Percentiles rank a stretch among this genome's conserved stretches.
These are phyloP conservation scores for Heliconius hortense DNA, from an alignment of 2,888 invertebrate genomes.

Conservation along the genomic window DNA sequence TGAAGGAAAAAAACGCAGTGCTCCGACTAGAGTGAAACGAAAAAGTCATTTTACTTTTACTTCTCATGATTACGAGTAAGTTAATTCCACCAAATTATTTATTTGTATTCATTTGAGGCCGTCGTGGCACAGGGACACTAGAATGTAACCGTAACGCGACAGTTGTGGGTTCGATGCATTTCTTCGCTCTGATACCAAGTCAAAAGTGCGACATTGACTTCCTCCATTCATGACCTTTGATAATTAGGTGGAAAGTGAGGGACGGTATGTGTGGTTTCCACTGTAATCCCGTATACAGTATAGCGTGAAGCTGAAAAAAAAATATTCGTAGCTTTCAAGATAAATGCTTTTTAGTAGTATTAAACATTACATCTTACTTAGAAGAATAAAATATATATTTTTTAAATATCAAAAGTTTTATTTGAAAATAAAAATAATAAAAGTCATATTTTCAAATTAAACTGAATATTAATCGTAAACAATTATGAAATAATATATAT, in stretches of 20 bases:
- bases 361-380: background rate
- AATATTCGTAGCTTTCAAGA: background rate
- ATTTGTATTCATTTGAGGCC: background rate
- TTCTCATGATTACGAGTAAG: constrained; percentile 65
- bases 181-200: too few species aligned
- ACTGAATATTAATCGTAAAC: too few species aligned
- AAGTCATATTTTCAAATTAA: too few species aligned
- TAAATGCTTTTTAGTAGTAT: background rate
- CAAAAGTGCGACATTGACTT: too few species aligned
- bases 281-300: too few species aligned
- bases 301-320: background rate
- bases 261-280: too few species aligned
- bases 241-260: too few species aligned
- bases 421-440: too few species aligned
- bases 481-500: background rate
- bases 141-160: too few species aligned
- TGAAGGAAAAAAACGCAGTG: constrained; percentile 46
- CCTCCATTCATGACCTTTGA: too few species aligned
- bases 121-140: too few species aligned
- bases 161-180: too few species aligned
- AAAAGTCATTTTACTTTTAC: constrained; percentile 60
- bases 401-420: background rate
- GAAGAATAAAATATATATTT: background rate
- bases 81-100: constrained; percentile 31
- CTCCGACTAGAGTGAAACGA: constrained; percentile 63